phyloP scores from a whole-genome alignment of 23 tunicate species.

The Trididemnum nubilum region DNA sequence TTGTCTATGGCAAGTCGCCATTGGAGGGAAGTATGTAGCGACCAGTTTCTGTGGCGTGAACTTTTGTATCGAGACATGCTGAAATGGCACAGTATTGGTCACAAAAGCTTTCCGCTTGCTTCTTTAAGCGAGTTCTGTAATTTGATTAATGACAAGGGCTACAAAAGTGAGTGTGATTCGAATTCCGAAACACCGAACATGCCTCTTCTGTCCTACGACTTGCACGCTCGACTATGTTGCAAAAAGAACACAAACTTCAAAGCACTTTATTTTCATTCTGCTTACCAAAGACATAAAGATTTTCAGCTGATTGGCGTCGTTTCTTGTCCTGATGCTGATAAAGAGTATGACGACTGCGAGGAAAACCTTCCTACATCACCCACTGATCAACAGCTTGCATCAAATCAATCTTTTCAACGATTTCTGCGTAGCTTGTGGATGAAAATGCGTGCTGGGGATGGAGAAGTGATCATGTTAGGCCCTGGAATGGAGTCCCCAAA shows the following conservation, averaged over 20 bases:
- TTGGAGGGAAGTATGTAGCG: constrained; percentile 80
- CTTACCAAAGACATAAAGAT: constrained; percentile 66
- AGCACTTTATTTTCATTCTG: constrained; percentile 81
- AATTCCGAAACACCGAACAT: neutral
- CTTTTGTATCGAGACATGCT: constrained; percentile 71
- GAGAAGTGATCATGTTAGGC: constrained; percentile 85
- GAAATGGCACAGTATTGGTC: constrained; percentile 67
- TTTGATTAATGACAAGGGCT: neutral
- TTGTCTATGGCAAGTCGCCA: constrained; percentile 69
- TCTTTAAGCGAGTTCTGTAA: constrained; percentile 24
- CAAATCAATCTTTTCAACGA: constrained; percentile 50
- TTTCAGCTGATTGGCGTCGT: constrained; percentile 40
- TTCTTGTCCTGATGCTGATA: constrained; percentile 7
- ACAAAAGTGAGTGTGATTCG: neutral
- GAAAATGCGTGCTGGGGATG: constrained; percentile 53
- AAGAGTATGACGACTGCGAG: constrained; percentile 30
- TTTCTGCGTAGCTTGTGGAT: constrained; percentile 67
- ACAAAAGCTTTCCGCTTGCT: constrained; percentile 78
- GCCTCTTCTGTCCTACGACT: constrained; percentile 13
- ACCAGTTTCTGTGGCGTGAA: constrained; percentile 88
- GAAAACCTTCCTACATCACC: neutral
- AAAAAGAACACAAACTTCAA: constrained; percentile 54
- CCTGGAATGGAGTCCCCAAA: constrained; percentile 94
- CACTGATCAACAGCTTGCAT: constrained; percentile 18
- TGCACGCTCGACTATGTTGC: constrained; percentile 30